A percentile compares a stretch with the other conserved stretches of the same genome.
Conservation (phyloP, 2,888 invertebrate genomes). For the Leptopilina syphax region DNA sequence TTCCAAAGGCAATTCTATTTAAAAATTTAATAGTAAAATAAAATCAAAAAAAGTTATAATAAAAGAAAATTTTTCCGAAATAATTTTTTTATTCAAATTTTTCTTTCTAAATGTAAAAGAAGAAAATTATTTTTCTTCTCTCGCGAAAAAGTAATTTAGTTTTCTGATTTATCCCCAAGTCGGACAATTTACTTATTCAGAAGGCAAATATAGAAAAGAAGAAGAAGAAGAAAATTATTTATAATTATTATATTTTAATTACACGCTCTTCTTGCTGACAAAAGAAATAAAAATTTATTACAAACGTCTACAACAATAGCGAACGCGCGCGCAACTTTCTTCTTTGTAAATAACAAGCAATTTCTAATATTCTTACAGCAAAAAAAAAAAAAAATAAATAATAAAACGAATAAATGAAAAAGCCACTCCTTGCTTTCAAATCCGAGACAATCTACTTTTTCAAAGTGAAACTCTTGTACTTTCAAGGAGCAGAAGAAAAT, state of each 20-base stretch:
- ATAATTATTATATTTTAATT: constrained; percentile 6
- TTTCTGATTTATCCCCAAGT: not conserved
- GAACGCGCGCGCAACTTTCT: not conserved
- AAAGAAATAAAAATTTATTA: not conserved
- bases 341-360: constrained; percentile 23
- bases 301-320: not conserved
- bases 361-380: not conserved
- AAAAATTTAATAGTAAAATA: too few relatives aligned
- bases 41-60: too few relatives aligned
- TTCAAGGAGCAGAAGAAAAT: constrained; percentile 2
- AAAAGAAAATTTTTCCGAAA: too few relatives aligned
- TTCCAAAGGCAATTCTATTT: not conserved
- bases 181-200: not conserved
- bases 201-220: too few relatives aligned
- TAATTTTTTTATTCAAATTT: too few relatives aligned
- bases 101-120: too few relatives aligned
- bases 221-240: not conserved
- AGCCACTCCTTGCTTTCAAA: constrained; percentile 9
- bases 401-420: constrained; percentile 28
- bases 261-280: not conserved
- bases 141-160: not conserved
- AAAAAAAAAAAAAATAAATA: too few relatives aligned
- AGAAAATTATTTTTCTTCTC: too few relatives aligned
- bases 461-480: constrained; percentile 13
- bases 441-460: constrained; percentile 24